These are phyloP conservation scores for Tenthredo notha DNA, from an alignment of 2,888 invertebrate species.

Conservation along the genomic window DNA sequence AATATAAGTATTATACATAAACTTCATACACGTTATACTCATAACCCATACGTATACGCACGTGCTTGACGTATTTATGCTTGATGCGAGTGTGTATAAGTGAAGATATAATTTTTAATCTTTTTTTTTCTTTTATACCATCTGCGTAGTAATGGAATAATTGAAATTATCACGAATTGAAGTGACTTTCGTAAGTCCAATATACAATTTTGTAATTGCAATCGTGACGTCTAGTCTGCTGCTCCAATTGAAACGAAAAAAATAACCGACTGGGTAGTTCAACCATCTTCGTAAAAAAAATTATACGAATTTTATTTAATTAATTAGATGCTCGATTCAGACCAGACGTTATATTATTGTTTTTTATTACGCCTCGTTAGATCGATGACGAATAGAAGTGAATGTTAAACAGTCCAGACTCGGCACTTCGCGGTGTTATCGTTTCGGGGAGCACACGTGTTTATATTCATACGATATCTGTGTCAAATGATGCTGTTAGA, in stretches of 20 bases:
- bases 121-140: background rate
- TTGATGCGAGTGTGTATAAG: background rate
- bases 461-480: slow-evolving; percentile 35
- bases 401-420: slow-evolving; percentile 40
- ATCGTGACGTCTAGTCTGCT: background rate
- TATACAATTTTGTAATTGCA: background rate
- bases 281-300: background rate
- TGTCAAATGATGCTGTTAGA: slow-evolving; percentile 31
- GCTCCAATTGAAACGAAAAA: background rate
- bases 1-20: slow-evolving; percentile 34
- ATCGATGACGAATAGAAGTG: slow-evolving; percentile 37
- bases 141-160: background rate
- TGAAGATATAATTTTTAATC: slow-evolving; percentile 10
- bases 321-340: background rate
- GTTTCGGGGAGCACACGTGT: slow-evolving; percentile 34
- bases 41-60: slow-evolving; percentile 16
- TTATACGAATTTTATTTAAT: background rate
- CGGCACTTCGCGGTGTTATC: slow-evolving; percentile 19
- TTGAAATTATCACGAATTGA: background rate
- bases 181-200: background rate
- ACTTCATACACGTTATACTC: slow-evolving; percentile 14
- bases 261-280: background rate
- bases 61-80: background rate
- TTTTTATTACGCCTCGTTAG: slow-evolving; percentile 37
- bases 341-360: slow-evolving; percentile 1